Conservation (phyloP, 2,113 vertebrate genomes). For the Calidris pygmaea region DNA sequence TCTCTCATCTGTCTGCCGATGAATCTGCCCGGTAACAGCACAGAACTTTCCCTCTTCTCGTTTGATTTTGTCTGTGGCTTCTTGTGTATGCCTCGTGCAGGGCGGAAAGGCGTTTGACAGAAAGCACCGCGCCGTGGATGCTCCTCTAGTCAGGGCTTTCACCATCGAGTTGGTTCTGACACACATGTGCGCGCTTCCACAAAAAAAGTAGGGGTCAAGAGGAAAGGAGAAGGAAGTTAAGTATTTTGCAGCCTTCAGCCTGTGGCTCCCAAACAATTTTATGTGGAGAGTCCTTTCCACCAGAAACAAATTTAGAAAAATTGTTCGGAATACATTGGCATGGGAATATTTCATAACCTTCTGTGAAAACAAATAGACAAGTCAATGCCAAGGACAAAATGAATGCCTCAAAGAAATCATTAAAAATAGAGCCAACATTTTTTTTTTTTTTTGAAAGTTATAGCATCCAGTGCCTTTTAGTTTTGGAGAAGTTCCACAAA, state of each 20-base stretch:
- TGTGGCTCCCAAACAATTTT: not conserved
- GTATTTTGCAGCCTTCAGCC: not conserved
- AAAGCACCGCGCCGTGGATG: not conserved
- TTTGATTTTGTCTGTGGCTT: not conserved
- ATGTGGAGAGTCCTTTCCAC: not conserved
- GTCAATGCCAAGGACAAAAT: not conserved
- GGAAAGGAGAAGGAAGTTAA: not conserved
- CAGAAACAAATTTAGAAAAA: not conserved
- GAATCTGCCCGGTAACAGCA: slow-evolving; percentile 78
- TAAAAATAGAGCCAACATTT: not conserved
- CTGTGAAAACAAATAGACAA: not conserved
- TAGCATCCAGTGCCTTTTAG: not conserved
- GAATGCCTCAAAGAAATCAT: not conserved
- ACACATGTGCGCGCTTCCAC: not conserved
- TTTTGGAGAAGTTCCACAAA: not conserved
- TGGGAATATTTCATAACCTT: not conserved
- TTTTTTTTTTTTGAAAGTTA: not conserved
- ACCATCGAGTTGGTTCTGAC: not conserved
- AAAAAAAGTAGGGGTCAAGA: not conserved
- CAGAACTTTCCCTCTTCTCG: not conserved
- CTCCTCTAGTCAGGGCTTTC: not conserved
- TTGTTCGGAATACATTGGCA: not conserved
- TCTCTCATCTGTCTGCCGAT: slow-evolving; percentile 85
- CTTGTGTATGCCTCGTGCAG: not conserved
- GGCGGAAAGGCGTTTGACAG: not conserved